Conservation (phyloP, 1,140 invertebrate species). For the Eumaeus atala region DNA sequence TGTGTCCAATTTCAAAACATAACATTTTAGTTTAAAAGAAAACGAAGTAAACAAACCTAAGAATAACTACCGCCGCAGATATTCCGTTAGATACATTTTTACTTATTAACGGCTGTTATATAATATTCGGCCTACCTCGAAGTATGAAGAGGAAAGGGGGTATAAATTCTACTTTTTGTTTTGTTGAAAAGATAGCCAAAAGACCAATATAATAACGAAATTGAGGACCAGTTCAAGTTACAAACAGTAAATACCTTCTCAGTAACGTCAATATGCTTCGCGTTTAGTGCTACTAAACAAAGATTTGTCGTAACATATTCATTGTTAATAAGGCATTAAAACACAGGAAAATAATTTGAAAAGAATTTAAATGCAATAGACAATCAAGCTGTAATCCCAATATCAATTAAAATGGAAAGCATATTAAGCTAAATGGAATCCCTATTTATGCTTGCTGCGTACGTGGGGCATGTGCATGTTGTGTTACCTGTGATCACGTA, state of each 20-base stretch:
- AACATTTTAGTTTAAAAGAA: constrained; percentile 1
- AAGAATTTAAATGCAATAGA: neutral
- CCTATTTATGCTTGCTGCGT: constrained; percentile 2
- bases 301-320: too few species aligned
- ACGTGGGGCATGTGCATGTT: too few species aligned
- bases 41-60: neutral
- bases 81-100: neutral
- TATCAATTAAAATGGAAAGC: constrained; percentile 7
- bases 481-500: too few species aligned
- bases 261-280: too few species aligned
- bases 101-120: neutral
- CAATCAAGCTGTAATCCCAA: constrained; percentile 4
- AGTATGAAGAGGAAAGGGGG: too few species aligned
- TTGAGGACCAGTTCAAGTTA: too few species aligned
- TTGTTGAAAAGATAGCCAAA: too few species aligned
- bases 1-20: neutral
- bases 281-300: too few species aligned
- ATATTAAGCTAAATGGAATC: constrained; percentile 10
- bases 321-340: neutral
- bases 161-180: too few species aligned
- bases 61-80: neutral
- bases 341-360: neutral
- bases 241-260: too few species aligned
- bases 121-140: too few species aligned
- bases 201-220: too few species aligned